phyloP scores from a whole-genome alignment of 2,888 invertebrate species.

The Melolontha melolontha region DNA sequence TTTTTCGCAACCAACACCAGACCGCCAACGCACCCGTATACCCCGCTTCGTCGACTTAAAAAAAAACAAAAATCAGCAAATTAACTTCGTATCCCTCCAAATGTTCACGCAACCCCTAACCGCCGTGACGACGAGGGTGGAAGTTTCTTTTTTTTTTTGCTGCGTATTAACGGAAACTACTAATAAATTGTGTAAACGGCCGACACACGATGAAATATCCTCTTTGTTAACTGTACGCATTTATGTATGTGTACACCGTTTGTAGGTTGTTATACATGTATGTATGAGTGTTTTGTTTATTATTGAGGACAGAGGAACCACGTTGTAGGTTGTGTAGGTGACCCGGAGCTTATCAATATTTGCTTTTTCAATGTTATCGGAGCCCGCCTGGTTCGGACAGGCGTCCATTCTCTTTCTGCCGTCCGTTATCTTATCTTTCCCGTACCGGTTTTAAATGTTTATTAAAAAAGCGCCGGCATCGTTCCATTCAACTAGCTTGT shows the following conservation, averaged over 20 bases:
- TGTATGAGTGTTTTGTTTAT: constrained; percentile 8
- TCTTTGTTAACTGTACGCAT: constrained; percentile 11
- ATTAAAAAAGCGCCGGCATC: constrained; percentile 16
- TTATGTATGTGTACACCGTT: neutral
- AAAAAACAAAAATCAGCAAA: constrained; percentile 13
- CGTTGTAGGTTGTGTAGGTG: constrained; percentile 51
- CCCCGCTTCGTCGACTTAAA: constrained; percentile 7
- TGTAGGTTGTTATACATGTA: neutral
- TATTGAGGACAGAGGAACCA: constrained; percentile 33
- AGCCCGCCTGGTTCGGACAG: constrained; percentile 58
- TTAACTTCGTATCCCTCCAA: constrained; percentile 14
- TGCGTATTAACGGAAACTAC: constrained; percentile 16
- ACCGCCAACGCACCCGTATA: constrained; percentile 6
- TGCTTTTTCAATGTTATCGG: constrained; percentile 58
- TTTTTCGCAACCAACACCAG: neutral
- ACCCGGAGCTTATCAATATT: constrained; percentile 57
- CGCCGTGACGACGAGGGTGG: constrained; percentile 10
- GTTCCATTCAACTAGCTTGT: constrained; percentile 10
- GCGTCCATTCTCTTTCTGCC: constrained; percentile 55
- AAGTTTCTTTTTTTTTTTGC: neutral
- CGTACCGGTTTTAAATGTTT: constrained; percentile 36
- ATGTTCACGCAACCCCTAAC: neutral
- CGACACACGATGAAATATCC: constrained; percentile 7
- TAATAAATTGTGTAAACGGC: constrained; percentile 19
- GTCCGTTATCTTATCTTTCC: constrained; percentile 55